Base-by-base conservation (phyloP, 2,888 invertebrate species). In the Orchesellides sinensis region DNA sequence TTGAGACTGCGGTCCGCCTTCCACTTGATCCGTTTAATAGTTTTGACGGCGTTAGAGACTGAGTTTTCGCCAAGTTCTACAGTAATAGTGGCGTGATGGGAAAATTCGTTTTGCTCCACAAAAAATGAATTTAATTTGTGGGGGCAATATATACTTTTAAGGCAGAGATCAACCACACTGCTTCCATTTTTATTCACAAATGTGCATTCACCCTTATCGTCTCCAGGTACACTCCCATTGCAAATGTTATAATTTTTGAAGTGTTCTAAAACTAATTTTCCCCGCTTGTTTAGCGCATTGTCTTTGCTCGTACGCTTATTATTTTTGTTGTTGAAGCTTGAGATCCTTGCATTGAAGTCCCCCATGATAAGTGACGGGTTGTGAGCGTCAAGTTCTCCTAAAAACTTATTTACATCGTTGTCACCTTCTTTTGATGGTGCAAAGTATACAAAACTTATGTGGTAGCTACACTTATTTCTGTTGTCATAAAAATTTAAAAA, bases 21-120 rank as follows among this genome's bases (percentile, higher is more conserved):
- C 73, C 73, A 74, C 27, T 63, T 74, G 40, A 74, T 45, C 29
- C 47, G 61, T 5, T 19, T 5, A 4, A n/a, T n/a, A n/a, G n/a
- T 29, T 54, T 45, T 23, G n/a, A 8, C 1, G 25, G 2, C n/a
- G 40, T 6, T 25, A 27, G 1, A 4, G 3, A 8, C 17, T 23
- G 2, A n/a, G n/a, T n/a, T 17, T 68, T 1, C 10, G 6, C 3
- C 45, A 6, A 3, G 35, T 17, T 21, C 21, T 5, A 68, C 0
- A 12, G 21, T 17, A 8, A 68, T 23, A 17, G 25, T 25, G 27
- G 17, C 3, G 21, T 68, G 68, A n/a, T 21, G 17, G 3, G 68
- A 68, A 12, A 14, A 29, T 17, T n/a, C n/a, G n/a, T n/a, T n/a
- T n/a, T 27, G n/a, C n/a, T n/a, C 29, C 32, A 8, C 14, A 10